Conservation (phyloP, 2,888 invertebrate species). For the Muschampia plurimacula region DNA sequence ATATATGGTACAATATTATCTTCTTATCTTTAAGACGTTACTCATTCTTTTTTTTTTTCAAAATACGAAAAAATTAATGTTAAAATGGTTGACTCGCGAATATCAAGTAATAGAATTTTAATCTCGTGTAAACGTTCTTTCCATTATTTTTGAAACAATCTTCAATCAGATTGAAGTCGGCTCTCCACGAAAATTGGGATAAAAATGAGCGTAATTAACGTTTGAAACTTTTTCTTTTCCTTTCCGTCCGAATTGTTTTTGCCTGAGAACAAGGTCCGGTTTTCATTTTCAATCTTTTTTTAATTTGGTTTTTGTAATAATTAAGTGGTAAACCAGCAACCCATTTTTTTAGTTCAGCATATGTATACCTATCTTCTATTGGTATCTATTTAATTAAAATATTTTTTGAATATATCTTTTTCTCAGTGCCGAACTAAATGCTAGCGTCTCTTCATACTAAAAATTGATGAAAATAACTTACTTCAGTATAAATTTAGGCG, state of each 20-base stretch:
- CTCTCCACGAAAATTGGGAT: conserved; percentile 35
- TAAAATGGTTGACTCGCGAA: not conserved
- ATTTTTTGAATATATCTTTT: too few relatives aligned
- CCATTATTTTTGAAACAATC: conserved; percentile 31
- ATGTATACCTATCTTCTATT: too few relatives aligned
- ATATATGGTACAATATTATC: too few relatives aligned
- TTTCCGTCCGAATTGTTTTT: conserved; percentile 27
- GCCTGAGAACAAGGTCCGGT: conserved; percentile 20
- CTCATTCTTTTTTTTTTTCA: not conserved
- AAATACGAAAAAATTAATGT: not conserved
- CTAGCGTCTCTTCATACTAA: too few relatives aligned
- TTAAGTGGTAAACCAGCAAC: not conserved
- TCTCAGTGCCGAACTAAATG: too few relatives aligned
- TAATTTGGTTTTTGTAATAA: not conserved
- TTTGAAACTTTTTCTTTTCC: conserved; percentile 36
- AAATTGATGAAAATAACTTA: too few relatives aligned
- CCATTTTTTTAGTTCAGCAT: not conserved
- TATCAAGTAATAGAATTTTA: conserved; percentile 18
- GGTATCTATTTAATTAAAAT: not conserved
- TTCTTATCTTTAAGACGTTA: too few relatives aligned
- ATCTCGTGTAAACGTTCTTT: conserved; percentile 19
- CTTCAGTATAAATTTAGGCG: too few relatives aligned
- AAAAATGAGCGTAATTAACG: conserved; percentile 36
- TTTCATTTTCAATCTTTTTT: conserved; percentile 15
- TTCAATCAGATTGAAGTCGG: conserved; percentile 38